Base-by-base conservation (phyloP, 2,113 vertebrate genomes). In the Coracopsis vasa region DNA sequence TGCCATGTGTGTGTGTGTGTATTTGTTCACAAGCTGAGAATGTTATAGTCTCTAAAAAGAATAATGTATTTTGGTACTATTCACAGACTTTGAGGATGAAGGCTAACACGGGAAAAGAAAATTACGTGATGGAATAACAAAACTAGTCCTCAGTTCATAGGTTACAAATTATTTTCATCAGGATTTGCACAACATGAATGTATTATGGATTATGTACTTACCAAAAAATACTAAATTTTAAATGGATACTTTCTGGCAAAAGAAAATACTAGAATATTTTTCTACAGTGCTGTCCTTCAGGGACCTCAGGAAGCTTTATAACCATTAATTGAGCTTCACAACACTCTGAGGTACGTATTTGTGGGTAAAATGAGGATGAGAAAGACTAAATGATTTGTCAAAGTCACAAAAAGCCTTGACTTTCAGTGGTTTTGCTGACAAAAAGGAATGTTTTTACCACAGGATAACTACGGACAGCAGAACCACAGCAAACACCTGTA, bases 1-100 rank as follows among this genome's bases (percentile, higher is more conserved):
- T 23, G 11, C 37, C 35, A 16, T 64, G 29, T 83, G 11, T 28
- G 56, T 42, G 78, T 88, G 35, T 29, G 18, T 94, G 56, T 70
- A 62, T 95, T 78, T 95, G 42, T 66, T 72, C 45, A 19, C 20
- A 74, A 81, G 75, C 18, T 7, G 4, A 60, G 35, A 95, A 74
- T 70, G 25, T 70, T 87, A 88, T 19, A 92, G 28, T 88, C 39
- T 97, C 39, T 60, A 56, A 51, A 85, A 69, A 82, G 4, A 77
- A 65, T 56, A 7, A 50, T 81, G 44, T 85, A 42, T 92, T 96
- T 94, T 94, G 50, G 35, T 92, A 64, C 39, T 80, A 48, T 73
- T 96, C 79, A 92, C 45, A 83, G 94, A 93, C 79, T 75, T 92
- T 84, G 41, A 92, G 86, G 88, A 91, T 81, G 94, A 96, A 94